A percentile compares a stretch with the other conserved stretches of the same genome.
Evolutionary conservation across 2,888 invertebrate genomes (phyloP).

Genomic region (Perithous albicinctus): DNA sequence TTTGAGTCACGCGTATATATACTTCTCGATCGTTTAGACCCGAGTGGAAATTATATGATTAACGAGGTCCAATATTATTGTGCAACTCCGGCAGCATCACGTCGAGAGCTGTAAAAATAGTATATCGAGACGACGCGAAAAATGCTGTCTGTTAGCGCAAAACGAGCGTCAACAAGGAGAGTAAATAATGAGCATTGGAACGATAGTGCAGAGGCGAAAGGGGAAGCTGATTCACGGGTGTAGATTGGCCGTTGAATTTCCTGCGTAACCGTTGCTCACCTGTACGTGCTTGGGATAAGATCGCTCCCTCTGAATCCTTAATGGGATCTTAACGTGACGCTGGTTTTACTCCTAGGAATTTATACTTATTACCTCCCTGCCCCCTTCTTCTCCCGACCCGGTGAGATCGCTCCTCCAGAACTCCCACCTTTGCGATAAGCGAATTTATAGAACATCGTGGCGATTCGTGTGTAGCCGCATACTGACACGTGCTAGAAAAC

Average conservation of each 20-base stretch:
- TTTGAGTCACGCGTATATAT: background rate
- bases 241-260: conserved; percentile 75
- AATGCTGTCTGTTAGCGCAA: background rate
- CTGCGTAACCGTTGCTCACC: conserved; percentile 68
- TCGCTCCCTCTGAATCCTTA: conserved; percentile 73
- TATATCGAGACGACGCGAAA: background rate
- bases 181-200: conserved; percentile 17
- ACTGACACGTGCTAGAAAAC: background rate
- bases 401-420: background rate
- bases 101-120: background rate
- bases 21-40: conserved; percentile 10
- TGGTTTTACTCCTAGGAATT: conserved; percentile 70
- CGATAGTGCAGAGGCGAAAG: conserved; percentile 16
- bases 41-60: conserved; percentile 4
- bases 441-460: conserved; percentile 41
- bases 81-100: background rate
- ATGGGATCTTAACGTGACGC: conserved; percentile 78
- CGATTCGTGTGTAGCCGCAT: conserved; percentile 11
- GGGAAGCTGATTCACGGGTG: conserved; percentile 63
- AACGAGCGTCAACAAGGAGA: conserved; percentile 6
- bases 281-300: conserved; percentile 73
- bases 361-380: conserved; percentile 71
- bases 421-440: conserved; percentile 41
- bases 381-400: background rate
- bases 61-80: conserved; percentile 37